Evolutionary conservation across 1,140 invertebrate genomes (phyloP), one percentile per base, ranked within the genome.

Genomic region (Brachionus calyciflorus): DNA sequence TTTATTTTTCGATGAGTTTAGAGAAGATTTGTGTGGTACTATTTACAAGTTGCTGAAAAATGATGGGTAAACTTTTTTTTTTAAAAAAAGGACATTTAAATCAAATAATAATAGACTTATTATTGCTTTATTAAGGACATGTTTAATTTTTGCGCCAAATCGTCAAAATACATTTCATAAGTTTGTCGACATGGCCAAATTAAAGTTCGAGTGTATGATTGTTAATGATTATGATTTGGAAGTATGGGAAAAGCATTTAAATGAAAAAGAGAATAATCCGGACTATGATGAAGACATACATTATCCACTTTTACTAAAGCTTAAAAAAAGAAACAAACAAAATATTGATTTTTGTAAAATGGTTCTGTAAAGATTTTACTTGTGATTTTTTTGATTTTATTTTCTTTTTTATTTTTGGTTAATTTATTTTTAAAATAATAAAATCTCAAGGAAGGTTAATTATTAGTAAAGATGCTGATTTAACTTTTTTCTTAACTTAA

Each of bases 1-100:
- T 83, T 82, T 92, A 49, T 93, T 92, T 84, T 93, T 92, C 84
- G 91, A 92, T 81, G 91, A 92, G 51, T 89, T 89, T 0, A 86
- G 91, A 60, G 82, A 87, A 37, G 89, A 90, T 79, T 84, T 93
- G 17, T 88, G 91, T 26, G 87, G 89, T 57, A 89, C 89, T 48
- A 89, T 93, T 51, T 88, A 88, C 83, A 85, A 87, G 63, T 88
- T 88, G 81, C 80, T 93, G 76, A 86, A 88, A n/a, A 84, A 86
- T 21, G 83, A 87, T 30, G 49, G 78, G 82, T 83, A 78, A 79
- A 78, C 76, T 26, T 69, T 0, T 12, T 10, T 30, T 1, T 28
- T 41, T 44, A 1, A 19, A 17, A n/a, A n/a, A n/a, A n/a, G n/a
- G n/a, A n/a, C n/a, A n/a, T n/a, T n/a, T n/a, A n/a, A n/a, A n/a